A percentile compares a stretch with the other conserved stretches of the same genome.
Evolutionary conservation across 2,797 vertebrate genomes (phyloP).

Genomic region (Dromococcyx pavoninus): DNA sequence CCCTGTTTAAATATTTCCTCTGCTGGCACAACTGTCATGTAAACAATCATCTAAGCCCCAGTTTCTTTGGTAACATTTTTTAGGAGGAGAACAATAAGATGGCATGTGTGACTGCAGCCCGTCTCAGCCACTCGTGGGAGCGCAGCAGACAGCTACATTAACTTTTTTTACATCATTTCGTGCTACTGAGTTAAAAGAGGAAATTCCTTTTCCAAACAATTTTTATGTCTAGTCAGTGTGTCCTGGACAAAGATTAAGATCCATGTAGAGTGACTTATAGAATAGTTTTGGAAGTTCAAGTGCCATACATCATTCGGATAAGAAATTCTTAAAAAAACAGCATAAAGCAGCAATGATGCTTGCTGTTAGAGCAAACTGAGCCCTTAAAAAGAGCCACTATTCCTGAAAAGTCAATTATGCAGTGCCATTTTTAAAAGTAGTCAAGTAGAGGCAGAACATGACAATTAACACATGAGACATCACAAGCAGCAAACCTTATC

Average conservation of each 20-base stretch:
- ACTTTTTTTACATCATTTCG: neutral
- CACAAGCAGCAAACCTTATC: neutral
- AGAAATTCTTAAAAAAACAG: neutral
- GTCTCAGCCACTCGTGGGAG: neutral
- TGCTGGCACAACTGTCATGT: neutral
- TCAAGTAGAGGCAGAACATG: neutral
- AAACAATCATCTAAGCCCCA: neutral
- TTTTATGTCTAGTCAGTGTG: neutral
- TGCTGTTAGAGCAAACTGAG: neutral
- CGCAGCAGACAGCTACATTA: neutral
- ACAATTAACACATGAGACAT: neutral
- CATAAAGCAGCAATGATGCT: neutral
- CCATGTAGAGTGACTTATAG: neutral
- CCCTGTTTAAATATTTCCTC: neutral
- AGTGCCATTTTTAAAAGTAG: neutral
- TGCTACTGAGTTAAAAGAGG: neutral
- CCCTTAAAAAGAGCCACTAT: neutral
- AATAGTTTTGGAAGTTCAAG: neutral
- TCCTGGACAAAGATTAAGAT: neutral
- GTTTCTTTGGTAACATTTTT: slow-evolving; percentile 29
- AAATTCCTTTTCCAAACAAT: neutral
- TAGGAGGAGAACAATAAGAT: slow-evolving; percentile 30
- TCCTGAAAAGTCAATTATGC: slow-evolving; percentile 8
- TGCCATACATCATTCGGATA: neutral
- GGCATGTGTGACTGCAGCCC: neutral